Conservation (phyloP, 2,797 vertebrate genomes). For the Siniperca obscura region DNA sequence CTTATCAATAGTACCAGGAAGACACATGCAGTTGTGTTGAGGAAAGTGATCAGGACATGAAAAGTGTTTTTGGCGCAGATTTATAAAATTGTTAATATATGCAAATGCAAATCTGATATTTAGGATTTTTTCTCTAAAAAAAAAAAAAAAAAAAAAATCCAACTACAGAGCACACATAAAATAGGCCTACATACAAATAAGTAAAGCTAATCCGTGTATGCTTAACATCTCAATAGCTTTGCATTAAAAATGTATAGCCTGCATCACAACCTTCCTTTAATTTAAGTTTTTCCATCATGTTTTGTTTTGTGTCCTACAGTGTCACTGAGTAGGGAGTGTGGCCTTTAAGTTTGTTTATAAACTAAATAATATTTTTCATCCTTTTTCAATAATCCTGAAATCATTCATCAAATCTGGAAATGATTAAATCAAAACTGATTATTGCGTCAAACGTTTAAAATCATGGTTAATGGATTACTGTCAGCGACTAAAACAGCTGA, state of each 20-base stretch:
- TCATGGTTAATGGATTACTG: conserved; percentile 35
- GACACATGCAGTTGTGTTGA: conserved; percentile 1
- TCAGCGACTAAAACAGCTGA: not conserved
- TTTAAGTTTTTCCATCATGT: not conserved
- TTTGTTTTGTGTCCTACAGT: not conserved
- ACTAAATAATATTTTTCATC: not conserved
- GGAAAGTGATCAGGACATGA: not conserved
- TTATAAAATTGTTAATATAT: not conserved
- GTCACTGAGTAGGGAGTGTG: not conserved
- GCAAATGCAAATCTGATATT: not conserved
- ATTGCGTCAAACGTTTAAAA: not conserved
- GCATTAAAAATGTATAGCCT: not conserved
- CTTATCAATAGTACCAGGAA: not conserved
- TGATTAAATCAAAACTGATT: not conserved
- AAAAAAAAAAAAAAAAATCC: not conserved
- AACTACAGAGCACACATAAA: not conserved
- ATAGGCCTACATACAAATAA: not conserved
- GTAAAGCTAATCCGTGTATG: not conserved
- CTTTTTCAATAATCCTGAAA: not conserved
- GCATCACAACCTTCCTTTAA: not conserved
- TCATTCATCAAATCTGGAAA: not conserved
- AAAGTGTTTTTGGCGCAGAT: not conserved
- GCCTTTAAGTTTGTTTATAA: conserved; percentile 1
- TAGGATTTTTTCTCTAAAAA: not conserved
- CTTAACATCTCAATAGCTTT: not conserved